Evolutionary conservation across 2,888 invertebrate species (phyloP).

Genomic region (Acleris cristana): DNA sequence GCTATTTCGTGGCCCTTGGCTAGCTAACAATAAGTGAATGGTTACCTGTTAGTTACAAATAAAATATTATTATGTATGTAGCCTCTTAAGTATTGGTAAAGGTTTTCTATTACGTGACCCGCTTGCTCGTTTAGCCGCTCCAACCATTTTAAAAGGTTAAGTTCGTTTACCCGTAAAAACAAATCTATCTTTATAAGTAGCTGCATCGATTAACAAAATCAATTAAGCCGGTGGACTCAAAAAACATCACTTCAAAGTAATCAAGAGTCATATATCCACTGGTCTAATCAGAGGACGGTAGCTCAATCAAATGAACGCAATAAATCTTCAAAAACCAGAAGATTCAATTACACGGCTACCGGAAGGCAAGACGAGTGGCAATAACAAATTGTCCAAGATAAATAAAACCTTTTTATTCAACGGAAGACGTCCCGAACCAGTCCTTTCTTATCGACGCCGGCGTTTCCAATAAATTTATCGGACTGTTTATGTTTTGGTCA

Average conservation of each 20-base stretch:
- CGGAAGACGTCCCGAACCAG: constrained; percentile 66
- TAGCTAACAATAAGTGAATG: no score
- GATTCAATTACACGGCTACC: constrained; percentile 82
- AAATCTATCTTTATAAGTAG: neutral
- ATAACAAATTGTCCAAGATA: constrained; percentile 82
- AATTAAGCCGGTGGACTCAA: constrained; percentile 20
- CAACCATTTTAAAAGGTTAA: no score
- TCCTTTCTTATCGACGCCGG: constrained; percentile 62
- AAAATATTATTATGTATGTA: no score
- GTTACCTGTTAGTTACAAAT: no score
- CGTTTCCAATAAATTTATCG: constrained; percentile 72
- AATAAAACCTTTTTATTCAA: constrained; percentile 78
- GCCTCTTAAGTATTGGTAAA: no score
- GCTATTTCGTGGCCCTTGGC: no score
- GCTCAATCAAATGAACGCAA: constrained; percentile 67
- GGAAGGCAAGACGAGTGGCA: constrained; percentile 76
- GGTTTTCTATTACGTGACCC: no score
- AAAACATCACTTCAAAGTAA: constrained; percentile 16
- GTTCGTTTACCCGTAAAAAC: neutral
- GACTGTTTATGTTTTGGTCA: constrained; percentile 72
- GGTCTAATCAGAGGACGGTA: constrained; percentile 77
- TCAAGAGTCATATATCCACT: constrained; percentile 39
- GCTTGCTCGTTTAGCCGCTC: no score
- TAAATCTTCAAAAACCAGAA: constrained; percentile 80
- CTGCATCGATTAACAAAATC: constrained; percentile 23